Evolutionary conservation across 1,140 invertebrate genomes (phyloP).

Genomic region (Eueides isabella): DNA sequence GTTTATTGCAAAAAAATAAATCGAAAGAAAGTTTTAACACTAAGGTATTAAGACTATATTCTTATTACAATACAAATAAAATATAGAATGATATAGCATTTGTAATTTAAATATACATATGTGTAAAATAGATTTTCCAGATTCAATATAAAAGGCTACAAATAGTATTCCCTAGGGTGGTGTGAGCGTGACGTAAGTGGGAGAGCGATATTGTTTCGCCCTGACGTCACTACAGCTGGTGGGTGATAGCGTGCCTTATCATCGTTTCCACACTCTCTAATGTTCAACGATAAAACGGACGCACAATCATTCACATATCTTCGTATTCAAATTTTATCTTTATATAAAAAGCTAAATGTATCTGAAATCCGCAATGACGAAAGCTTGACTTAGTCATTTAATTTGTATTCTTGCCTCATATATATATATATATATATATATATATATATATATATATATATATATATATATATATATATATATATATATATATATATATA

Average conservation of each 20-base stretch:
- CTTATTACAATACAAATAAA: background rate
- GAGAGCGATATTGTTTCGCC: constrained; percentile 45
- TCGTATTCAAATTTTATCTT: constrained; percentile 8
- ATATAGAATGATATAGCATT: background rate
- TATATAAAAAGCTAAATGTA: constrained; percentile 17
- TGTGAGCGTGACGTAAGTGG: constrained; percentile 55
- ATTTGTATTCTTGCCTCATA: constrained; percentile 17
- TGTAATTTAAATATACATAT: background rate
- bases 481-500: too few relatives aligned
- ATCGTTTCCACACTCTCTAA: constrained; percentile 29
- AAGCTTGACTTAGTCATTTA: constrained; percentile 25
- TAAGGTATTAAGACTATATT: background rate
- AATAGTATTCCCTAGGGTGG: constrained; percentile 43
- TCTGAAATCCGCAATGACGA: constrained; percentile 24
- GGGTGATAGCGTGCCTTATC: constrained; percentile 57
- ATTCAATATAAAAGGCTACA: constrained; percentile 36
- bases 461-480: too few relatives aligned
- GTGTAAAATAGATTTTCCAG: background rate
- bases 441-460: too few relatives aligned
- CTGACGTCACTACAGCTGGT: constrained; percentile 69
- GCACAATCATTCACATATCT: constrained; percentile 15
- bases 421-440: too few relatives aligned
- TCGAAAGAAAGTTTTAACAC: background rate
- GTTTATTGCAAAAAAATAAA: background rate
- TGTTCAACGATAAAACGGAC: constrained; percentile 14